Percentiles rank a stretch among this genome's conserved stretches.
Conservation (phyloP, 2,113 vertebrate species). For the Eira barbara region DNA sequence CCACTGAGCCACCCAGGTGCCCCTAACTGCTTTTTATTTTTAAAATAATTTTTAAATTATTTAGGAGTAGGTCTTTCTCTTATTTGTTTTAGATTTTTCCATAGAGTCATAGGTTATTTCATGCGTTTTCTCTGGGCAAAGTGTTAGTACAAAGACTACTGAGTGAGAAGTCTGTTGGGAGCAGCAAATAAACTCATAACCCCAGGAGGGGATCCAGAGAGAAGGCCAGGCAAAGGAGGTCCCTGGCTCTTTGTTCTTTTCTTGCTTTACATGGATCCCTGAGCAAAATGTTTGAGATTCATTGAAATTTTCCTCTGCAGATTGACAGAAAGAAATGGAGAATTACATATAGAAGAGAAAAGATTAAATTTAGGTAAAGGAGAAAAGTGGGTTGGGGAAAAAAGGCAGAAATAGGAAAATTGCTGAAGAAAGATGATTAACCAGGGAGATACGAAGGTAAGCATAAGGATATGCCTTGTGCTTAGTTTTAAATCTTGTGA, state of each 20-base stretch:
- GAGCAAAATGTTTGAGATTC: not conserved
- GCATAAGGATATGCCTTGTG: not conserved
- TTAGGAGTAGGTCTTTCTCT: not conserved
- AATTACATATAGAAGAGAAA: not conserved
- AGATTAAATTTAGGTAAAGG: not conserved
- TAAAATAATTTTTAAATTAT: not conserved
- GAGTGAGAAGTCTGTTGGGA: not conserved
- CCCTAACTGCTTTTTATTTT: not conserved
- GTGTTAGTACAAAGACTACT: not conserved
- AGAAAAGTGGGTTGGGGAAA: not conserved
- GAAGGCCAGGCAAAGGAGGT: not conserved
- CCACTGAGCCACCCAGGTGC: no score
- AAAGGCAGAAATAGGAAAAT: not conserved
- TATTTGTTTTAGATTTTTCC: not conserved
- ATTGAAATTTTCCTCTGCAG: not conserved
- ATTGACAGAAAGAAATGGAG: not conserved
- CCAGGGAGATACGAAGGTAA: not conserved
- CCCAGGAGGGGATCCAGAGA: no score
- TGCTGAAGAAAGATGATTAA: not conserved
- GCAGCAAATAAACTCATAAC: not conserved
- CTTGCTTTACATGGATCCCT: not conserved
- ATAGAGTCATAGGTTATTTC: not conserved
- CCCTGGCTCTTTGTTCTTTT: not conserved
- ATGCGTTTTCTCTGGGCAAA: not conserved
- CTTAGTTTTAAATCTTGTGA: not conserved